A percentile compares a stretch with the other conserved stretches of the same genome.
These are phyloP conservation scores for Asobara japonica DNA, from an alignment of 1,140 invertebrate species.

Conservation along the genomic window DNA sequence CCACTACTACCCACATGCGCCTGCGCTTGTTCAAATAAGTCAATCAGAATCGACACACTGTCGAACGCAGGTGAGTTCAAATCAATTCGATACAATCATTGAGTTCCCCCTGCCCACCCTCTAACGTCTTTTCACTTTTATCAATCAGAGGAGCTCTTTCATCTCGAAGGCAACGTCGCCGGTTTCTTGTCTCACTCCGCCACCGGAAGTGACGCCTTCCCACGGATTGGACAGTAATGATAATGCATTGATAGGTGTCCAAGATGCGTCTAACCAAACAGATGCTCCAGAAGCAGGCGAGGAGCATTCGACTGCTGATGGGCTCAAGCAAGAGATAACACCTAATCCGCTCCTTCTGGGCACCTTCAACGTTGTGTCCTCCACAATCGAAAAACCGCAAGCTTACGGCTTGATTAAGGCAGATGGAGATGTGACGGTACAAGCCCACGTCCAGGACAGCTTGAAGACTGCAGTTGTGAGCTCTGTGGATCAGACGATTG, in stretches of 20 bases:
- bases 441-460: slow-evolving; percentile 44
- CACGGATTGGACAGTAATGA: slow-evolving; percentile 55
- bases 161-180: slow-evolving; percentile 70
- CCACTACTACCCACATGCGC: slow-evolving; percentile 61
- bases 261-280: slow-evolving; percentile 84
- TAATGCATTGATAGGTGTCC: slow-evolving; percentile 66
- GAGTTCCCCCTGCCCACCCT: neutral
- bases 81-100: neutral
- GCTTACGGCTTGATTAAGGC: slow-evolving; percentile 49
- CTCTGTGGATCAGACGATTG: slow-evolving; percentile 54
- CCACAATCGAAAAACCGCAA: slow-evolving; percentile 50
- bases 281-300: slow-evolving; percentile 69
- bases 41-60: slow-evolving; percentile 61
- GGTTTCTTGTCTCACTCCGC: slow-evolving; percentile 70
- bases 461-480: slow-evolving; percentile 46
- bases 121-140: slow-evolving; percentile 35
- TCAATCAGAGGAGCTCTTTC: slow-evolving; percentile 56
- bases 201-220: slow-evolving; percentile 66
- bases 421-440: slow-evolving; percentile 54
- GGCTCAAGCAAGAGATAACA: slow-evolving; percentile 56
- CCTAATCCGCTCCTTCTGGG: slow-evolving; percentile 48
- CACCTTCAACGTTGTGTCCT: slow-evolving; percentile 53
- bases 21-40: slow-evolving; percentile 65
- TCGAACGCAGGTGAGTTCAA: slow-evolving; percentile 57
- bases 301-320: slow-evolving; percentile 42